Evolutionary conservation across 2,888 invertebrate genomes (phyloP).

Genomic region (Polylopha cassiicola): DNA sequence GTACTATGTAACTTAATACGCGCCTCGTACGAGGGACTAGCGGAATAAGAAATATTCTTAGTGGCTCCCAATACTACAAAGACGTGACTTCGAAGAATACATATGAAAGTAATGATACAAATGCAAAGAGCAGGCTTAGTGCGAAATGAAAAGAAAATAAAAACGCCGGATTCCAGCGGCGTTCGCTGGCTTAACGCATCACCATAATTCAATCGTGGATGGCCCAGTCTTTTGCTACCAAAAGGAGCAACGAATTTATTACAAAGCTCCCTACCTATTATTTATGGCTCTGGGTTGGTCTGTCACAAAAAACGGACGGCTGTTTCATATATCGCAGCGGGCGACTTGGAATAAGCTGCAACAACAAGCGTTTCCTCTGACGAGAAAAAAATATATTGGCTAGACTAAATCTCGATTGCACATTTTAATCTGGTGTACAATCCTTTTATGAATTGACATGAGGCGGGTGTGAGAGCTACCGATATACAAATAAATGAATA

Average conservation of each 20-base stretch:
- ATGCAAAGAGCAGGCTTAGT: conserved; percentile 50
- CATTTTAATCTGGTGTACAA: conserved; percentile 36
- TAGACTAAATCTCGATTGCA: conserved; percentile 31
- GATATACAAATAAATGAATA: too few relatives aligned
- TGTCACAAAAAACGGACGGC: conserved; percentile 76
- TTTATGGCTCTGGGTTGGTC: conserved; percentile 76
- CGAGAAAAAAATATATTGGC: conserved; percentile 47
- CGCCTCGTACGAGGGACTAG: conserved; percentile 41
- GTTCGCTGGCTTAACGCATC: conserved; percentile 72
- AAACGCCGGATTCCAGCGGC: conserved; percentile 57
- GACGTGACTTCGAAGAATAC: conserved; percentile 53
- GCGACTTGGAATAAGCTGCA: conserved; percentile 74
- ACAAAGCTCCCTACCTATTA: conserved; percentile 76
- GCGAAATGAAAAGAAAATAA: conserved; percentile 66
- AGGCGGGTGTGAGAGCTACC: too few relatives aligned
- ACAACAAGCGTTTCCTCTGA: conserved; percentile 74
- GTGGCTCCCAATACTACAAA: conserved; percentile 46
- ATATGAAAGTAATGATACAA: conserved; percentile 53
- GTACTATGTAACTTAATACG: conserved; percentile 60
- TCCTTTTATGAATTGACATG: too few relatives aligned
- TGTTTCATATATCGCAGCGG: conserved; percentile 74
- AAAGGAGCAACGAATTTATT: conserved; percentile 76
- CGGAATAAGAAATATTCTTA: conserved; percentile 51
- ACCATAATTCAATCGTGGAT: conserved; percentile 72
- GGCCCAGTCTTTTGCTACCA: conserved; percentile 66